Evolutionary conservation across 1,140 invertebrate species (phyloP).

Genomic region (Microplitis demolitor): DNA sequence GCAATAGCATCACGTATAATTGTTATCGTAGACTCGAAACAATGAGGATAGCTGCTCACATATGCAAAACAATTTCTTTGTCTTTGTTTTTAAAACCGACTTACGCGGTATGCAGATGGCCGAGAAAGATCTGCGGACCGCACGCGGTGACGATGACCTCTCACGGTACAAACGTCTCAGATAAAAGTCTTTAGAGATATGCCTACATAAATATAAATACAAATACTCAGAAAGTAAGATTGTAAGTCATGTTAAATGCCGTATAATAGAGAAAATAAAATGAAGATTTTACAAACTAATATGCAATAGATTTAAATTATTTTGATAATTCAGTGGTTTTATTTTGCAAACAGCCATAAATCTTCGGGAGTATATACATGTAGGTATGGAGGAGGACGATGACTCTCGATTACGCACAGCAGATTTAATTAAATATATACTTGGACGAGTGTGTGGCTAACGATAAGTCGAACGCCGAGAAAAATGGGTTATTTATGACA

Average conservation of each 20-base stretch:
- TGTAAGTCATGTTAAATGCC: no score
- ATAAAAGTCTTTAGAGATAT: neutral
- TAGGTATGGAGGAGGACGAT: neutral
- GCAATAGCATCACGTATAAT: no score
- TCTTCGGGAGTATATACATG: no score
- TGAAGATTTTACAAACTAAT: no score
- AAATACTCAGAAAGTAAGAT: no score
- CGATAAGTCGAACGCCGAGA: conserved; percentile 11
- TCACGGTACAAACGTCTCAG: neutral
- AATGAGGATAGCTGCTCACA: neutral
- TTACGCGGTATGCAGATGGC: conserved; percentile 3
- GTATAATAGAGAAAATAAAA: no score
- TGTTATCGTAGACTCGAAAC: no score
- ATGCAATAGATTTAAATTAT: no score
- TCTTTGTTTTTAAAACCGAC: neutral
- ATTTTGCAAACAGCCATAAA: no score
- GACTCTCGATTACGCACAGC: conserved; percentile 7
- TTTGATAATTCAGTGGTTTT: no score
- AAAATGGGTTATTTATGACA: conserved; percentile 16
- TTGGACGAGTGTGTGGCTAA: conserved; percentile 4
- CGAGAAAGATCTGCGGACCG: conserved; percentile 14
- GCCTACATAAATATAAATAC: neutral
- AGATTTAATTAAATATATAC: conserved; percentile 14
- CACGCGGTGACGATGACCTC: conserved; percentile 13
- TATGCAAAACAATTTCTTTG: neutral